Evolutionary conservation across 2,888 invertebrate species (phyloP).

Genomic region (Diarsia mendica): DNA sequence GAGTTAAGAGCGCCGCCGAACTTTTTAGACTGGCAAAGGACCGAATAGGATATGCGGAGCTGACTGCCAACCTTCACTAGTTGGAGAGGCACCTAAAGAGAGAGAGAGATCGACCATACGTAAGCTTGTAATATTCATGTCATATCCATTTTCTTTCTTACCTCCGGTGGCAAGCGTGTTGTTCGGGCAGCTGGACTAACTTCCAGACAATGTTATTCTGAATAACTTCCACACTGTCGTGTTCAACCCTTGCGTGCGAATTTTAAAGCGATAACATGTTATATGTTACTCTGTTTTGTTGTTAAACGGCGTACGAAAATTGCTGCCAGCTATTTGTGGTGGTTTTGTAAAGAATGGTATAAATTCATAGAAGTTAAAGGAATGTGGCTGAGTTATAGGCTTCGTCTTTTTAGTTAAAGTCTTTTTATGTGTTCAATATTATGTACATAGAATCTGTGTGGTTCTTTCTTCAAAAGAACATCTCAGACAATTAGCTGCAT

Average conservation of each 20-base stretch:
- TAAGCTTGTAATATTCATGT: background rate
- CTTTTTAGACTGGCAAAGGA: no score
- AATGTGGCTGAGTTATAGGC: background rate
- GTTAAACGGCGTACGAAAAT: slow-evolving; percentile 32
- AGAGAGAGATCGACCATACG: no score
- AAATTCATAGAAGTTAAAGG: background rate
- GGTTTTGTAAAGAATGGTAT: slow-evolving; percentile 3
- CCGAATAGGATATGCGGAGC: no score
- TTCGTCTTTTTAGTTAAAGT: background rate
- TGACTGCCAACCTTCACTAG: no score
- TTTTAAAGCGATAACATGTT: slow-evolving; percentile 66
- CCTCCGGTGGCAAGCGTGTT: slow-evolving; percentile 34
- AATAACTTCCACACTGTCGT: slow-evolving; percentile 64
- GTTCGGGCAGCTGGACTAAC: slow-evolving; percentile 61
- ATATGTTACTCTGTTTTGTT: slow-evolving; percentile 53
- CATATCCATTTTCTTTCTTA: slow-evolving; percentile 33
- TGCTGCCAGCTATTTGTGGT: slow-evolving; percentile 22
- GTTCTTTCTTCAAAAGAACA: no score
- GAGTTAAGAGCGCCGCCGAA: no score
- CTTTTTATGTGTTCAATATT: background rate
- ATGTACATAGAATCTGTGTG: no score
- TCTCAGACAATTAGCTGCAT: no score
- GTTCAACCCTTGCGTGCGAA: slow-evolving; percentile 63
- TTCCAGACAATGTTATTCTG: slow-evolving; percentile 64
- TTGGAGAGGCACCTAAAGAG: no score